These are phyloP conservation scores for Aphelinus certus DNA, from an alignment of 1,140 invertebrate species.

Conservation along the genomic window DNA sequence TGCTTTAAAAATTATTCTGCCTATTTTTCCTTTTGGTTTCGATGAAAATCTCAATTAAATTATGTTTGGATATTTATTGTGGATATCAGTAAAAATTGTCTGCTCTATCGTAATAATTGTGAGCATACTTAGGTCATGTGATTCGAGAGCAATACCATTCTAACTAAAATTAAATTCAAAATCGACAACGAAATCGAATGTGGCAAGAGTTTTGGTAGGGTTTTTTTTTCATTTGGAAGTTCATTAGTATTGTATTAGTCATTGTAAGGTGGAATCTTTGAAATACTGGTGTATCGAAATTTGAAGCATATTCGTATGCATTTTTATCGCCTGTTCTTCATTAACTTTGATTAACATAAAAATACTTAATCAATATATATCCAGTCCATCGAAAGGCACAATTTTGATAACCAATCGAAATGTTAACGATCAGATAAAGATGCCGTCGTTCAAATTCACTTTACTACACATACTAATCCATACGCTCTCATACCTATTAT, in stretches of 20 bases:
- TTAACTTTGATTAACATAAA: slow-evolving; percentile 39
- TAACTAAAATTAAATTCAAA: not conserved
- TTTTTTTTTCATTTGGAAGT: not conserved
- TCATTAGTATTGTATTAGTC: not conserved
- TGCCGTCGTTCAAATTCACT: slow-evolving; percentile 27
- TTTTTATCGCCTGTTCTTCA: not conserved
- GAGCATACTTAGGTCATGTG: not conserved
- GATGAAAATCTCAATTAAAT: not conserved
- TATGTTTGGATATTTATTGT: not conserved
- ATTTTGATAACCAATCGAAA: slow-evolving; percentile 62
- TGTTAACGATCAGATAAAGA: slow-evolving; percentile 46
- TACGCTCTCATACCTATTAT: no score
- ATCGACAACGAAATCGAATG: not conserved
- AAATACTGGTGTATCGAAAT: slow-evolving; percentile 8
- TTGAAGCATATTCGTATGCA: not conserved
- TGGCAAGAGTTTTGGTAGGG: not conserved
- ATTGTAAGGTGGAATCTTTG: not conserved
- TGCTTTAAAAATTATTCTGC: no score
- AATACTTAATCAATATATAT: slow-evolving; percentile 50
- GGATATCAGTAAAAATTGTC: slow-evolving; percentile 22
- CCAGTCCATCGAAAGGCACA: slow-evolving; percentile 61
- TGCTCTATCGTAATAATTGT: not conserved
- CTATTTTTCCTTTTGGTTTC: no score
- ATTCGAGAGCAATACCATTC: not conserved
- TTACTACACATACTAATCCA: slow-evolving; percentile 21